These are phyloP conservation scores for Schizopygopsis pylzovi DNA, from an alignment of 2,797 vertebrate species.

Conservation along the genomic window DNA sequence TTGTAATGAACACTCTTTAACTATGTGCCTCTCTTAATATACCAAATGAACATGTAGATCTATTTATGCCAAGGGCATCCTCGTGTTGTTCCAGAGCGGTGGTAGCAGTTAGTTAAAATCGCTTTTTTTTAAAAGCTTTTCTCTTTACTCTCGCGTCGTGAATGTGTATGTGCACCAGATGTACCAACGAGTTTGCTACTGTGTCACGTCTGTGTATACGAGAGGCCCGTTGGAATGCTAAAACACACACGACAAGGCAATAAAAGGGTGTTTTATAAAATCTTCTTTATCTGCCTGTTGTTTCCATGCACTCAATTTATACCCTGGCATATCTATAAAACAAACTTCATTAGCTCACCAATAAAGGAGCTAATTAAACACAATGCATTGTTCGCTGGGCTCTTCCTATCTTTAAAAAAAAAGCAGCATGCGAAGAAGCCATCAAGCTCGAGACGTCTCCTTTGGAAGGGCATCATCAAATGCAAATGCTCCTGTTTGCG, in stretches of 20 bases:
- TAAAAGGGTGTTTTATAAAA: conserved; percentile 57
- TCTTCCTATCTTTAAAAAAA: conserved; percentile 11
- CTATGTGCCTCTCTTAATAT: conserved; percentile 96
- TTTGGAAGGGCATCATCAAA: conserved; percentile 60
- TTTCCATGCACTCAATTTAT: conserved; percentile 63
- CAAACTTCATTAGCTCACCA: conserved; percentile 69
- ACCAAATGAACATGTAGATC: conserved; percentile 95
- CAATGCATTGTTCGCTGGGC: conserved; percentile 42
- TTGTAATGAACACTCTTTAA: conserved; percentile 99
- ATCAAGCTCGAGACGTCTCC: conserved; percentile 44
- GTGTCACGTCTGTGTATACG: conserved; percentile 46
- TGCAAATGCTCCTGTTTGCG: conserved; percentile 52
- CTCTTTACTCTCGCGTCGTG: conserved; percentile 75
- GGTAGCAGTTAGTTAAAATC: conserved; percentile 88
- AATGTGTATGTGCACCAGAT: conserved; percentile 74
- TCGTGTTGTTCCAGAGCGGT: conserved; percentile 83
- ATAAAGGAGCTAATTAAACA: conserved; percentile 68
- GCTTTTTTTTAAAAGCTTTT: conserved; percentile 41
- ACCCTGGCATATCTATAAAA: conserved; percentile 65
- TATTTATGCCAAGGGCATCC: conserved; percentile 91
- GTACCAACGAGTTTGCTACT: conserved; percentile 72
- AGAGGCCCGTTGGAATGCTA: not conserved
- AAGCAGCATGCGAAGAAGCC: conserved; percentile 46
- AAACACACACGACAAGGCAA: not conserved
- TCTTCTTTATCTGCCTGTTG: conserved; percentile 57